Base-by-base conservation (phyloP, 2,888 invertebrate species). In the Eulithis testata region DNA sequence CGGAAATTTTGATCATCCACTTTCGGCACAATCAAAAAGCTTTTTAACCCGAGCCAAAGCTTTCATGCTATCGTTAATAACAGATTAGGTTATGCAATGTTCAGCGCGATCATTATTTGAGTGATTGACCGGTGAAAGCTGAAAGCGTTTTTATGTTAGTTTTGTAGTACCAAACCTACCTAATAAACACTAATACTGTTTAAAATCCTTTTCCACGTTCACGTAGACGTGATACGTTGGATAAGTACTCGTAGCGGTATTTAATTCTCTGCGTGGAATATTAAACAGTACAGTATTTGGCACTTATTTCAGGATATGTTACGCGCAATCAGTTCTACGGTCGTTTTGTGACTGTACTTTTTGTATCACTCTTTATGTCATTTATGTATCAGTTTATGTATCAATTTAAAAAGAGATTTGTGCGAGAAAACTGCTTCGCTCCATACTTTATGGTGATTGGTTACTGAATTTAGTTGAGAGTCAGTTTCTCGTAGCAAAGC, bases 1-100 rank as follows among this genome's bases (percentile, higher is more conserved):
- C 49, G 21, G 49, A 49, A 49, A 21, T 49, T 12, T 21, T 9
- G 21, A 49, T 11, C 9, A 49, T 47, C 12, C 14, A 21, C 49
- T 21, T 21, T 49, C 49, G 3, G 49, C 14, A 14, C 21, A 49
- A 49, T 49, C 49, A 49, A 49, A 49, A 49, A 49, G 49, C 21
- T 8, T 49, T 21, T 49, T 21, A 49, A 49, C 21, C 9, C 21
- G 21, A 21, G 49, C 49, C 9, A 9, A 49, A 9, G 49, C 21
- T 14, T 47, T n/a, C 44, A 4, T 44, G 21, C 21, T 1, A 9
- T 49, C 49, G 49, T 9, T 49, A 49, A 9, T 9, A 49, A 49
- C 21, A 21, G n/a, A 49, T 49, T 49, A 49, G 21, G 21, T 21
- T 21, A 49, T 49, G 49, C 14, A 49, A 21, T 49, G 21, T 21